Evolutionary conservation across 2,113 vertebrate species (phyloP), one percentile per base, ranked within the genome.

Genomic region (Mungos mungo): DNA sequence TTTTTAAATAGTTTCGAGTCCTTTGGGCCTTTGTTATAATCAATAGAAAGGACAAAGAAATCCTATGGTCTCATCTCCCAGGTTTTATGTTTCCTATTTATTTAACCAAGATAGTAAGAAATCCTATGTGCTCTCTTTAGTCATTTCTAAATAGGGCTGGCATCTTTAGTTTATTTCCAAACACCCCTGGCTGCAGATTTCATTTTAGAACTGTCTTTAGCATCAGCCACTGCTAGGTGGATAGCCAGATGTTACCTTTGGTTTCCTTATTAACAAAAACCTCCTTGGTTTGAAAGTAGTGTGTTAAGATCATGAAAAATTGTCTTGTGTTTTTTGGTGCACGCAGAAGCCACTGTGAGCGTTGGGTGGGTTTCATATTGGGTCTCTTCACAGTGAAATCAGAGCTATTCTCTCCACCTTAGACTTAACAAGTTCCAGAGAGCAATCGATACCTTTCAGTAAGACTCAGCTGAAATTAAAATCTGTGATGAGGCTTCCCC

Each of bases 21-120:
- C 45, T 95, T 93, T 63, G 82, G 76, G 65, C 57, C 94, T 31
- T 86, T 83, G 45, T 93, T 96, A 81, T 63, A 71, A 97, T 97
- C 96, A 96, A 96, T 97, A 97, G 82, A 92, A 95, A 93, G 93
- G 79, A 90, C 89, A 84, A 94, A 98, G 74, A 88, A 96, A 96
- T 80, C 63, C 83, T 83, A 83, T 50, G 33, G 63, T 93, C 65
- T 96, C 86, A 94, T 96, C 79, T 94, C 57, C 68, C 57, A 83
- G 74, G 63, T 91, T 95, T 97, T 96, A 96, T 93, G 65, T 89
- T 93, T 84, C 80, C 68, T 57, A 72, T 96, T 97, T 98, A 87
- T 97, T 97, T 93, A 93, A 76, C 96, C 93, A 90, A 90, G 89
- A 77, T 95, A 91, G 97, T 96, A 92, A 97, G 91, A 92, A 13